Conservation (phyloP, 2,113 vertebrate species). For the Glaucidium brasilianum region DNA sequence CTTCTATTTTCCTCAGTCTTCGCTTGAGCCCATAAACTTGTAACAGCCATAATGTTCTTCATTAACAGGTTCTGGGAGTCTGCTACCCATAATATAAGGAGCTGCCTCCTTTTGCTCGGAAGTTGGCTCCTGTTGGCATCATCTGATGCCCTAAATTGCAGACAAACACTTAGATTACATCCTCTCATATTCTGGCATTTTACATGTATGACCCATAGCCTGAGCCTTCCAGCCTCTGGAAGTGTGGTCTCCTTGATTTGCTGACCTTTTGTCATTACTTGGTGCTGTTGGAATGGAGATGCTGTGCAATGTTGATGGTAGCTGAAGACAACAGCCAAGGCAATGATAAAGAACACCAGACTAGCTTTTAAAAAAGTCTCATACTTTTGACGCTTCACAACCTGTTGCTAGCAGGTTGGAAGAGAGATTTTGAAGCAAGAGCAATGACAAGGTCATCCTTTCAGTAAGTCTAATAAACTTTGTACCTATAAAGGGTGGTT, state of each 20-base stretch:
- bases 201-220: not conserved
- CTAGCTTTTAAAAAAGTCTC: not conserved
- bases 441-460: not conserved
- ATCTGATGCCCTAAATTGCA: not conserved
- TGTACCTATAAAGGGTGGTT: not conserved
- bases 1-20: not conserved
- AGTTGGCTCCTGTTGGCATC: not conserved
- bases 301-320: not conserved
- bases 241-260: accelerated
- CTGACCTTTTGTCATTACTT: not conserved
- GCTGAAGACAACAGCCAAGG: not conserved
- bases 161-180: not conserved
- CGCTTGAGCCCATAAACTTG: not conserved
- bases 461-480: not conserved
- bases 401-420: not conserved
- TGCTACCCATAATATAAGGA: not conserved
- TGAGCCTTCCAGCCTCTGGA: not conserved
- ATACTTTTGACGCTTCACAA: not conserved
- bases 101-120: not conserved
- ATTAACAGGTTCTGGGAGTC: not conserved
- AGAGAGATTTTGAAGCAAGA: not conserved
- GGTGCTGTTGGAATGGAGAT: not conserved
- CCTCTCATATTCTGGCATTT: not conserved
- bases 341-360: not conserved
- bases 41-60: not conserved